Evolutionary conservation across 1,140 invertebrate species (phyloP), one percentile per base, ranked within the genome.

Genomic region (Trichonephila clavipes): DNA sequence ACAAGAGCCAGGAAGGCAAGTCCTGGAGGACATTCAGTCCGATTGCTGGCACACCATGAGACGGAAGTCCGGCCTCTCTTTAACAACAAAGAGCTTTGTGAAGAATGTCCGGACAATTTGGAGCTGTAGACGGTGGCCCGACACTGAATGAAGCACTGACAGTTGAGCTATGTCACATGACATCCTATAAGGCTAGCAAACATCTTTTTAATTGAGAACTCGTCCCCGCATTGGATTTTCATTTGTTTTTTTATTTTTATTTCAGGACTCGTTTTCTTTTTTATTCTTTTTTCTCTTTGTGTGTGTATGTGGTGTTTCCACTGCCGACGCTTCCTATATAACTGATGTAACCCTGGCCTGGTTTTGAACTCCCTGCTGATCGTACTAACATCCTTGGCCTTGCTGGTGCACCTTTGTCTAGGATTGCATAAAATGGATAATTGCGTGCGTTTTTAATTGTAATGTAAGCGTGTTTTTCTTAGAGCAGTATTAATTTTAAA

Each of bases 271-370:
- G 7, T 58, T 83, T 40, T 40, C n/a, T 51, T 8, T 82, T 83
- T n/a, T 51, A 51, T 51, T 51, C 51, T 28, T 7, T 8, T 83
- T 18, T 59, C 59, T 85, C 18, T 58, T 21, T 24, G 28, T 59
- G 58, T n/a, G 34, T 40, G 34, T 40, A 2, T 40, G 34, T 40
- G 34, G 34, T 40, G 83, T 59, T 58, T 59, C 59, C 83, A 28
- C 83, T 85, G 24, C 51, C 58, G 83, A 85, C 58, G 51, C 83
- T 85, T 85, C 83, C 83, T 85, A 85, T 85, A 24, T 19, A 40
- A 34, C 24, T 77, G 83, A 85, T 59, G 83, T 59, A 85, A 85
- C 83, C 83, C 83, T 85, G 83, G 83, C 83, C 83, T 85, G 83
- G 14, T 18, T 85, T 59, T 85, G 83, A 85, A 58, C 72, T 77